Evolutionary conservation across 1,140 invertebrate genomes (phyloP).

Genomic region (Heliothis subflexa): DNA sequence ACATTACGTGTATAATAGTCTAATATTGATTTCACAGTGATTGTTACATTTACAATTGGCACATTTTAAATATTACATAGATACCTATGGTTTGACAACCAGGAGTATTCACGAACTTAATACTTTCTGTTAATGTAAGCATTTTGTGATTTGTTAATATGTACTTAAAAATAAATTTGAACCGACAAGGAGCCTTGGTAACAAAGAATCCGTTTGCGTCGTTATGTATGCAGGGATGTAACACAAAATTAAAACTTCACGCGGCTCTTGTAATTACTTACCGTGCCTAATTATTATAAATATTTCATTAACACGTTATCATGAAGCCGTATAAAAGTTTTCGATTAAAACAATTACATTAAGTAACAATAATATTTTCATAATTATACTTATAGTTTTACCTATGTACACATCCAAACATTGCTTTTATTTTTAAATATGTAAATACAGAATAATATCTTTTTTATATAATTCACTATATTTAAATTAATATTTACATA

Average conservation of each 20-base stretch:
- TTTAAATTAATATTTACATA: constrained; percentile 77
- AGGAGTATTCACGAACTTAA: constrained; percentile 27
- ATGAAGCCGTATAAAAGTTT: constrained; percentile 69
- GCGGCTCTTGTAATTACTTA: constrained; percentile 46
- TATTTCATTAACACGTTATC: constrained; percentile 49
- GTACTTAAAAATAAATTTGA: constrained; percentile 19
- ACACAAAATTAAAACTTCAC: constrained; percentile 35
- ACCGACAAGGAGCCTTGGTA: constrained; percentile 58
- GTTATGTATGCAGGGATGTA: constrained; percentile 47
- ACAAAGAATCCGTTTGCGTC: constrained; percentile 56
- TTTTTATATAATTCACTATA: constrained; percentile 69
- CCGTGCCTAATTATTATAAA: constrained; percentile 41
- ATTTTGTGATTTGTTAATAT: constrained; percentile 35
- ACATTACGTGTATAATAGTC: constrained; percentile 39
- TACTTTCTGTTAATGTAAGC: constrained; percentile 23
- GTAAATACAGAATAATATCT: constrained; percentile 68
- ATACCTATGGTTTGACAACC: constrained; percentile 11
- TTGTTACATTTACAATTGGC: constrained; percentile 37
- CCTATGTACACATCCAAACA: constrained; percentile 78
- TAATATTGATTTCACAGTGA: constrained; percentile 43
- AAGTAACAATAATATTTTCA: constrained; percentile 76
- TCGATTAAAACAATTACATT: constrained; percentile 77
- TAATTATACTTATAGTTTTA: constrained; percentile 66
- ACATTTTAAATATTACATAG: constrained; percentile 37
- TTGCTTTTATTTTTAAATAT: constrained; percentile 75